phyloP scores from a whole-genome alignment of 2,888 invertebrate species.

The Drosophila acutilabella region DNA sequence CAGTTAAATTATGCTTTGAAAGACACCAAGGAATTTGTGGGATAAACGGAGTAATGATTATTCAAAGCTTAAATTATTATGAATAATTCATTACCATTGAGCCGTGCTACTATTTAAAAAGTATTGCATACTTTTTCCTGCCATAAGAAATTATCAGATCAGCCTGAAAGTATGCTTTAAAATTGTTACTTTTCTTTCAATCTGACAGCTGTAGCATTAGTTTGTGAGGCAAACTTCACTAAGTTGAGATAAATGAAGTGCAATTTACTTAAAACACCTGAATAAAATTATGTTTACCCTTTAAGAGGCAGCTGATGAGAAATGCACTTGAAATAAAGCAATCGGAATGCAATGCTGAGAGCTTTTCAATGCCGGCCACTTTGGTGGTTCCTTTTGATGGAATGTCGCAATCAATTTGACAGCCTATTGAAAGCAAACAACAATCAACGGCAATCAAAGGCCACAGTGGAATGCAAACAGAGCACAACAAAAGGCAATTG shows the following conservation, averaged over 20 bases:
- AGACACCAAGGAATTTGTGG: no score
- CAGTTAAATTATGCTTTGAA: no score
- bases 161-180: not conserved
- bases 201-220: no score
- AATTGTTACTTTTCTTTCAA: not conserved
- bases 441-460: constrained; percentile 48
- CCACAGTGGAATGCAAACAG: constrained; percentile 12
- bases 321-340: constrained; percentile 23
- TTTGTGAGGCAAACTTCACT: not conserved
- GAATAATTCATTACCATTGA: no score
- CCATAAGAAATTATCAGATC: not conserved
- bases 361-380: not conserved
- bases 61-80: no score
- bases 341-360: constrained; percentile 31
- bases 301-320: not conserved
- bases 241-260: not conserved
- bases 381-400: constrained; percentile 1
- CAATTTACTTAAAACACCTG: not conserved
- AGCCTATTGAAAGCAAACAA: constrained; percentile 36
- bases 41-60: no score
- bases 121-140: constrained; percentile 4
- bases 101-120: not conserved
- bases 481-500: constrained; percentile 16
- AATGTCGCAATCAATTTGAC: constrained; percentile 37
- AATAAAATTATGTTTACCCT: not conserved